Evolutionary conservation across 2,888 invertebrate species (phyloP).

Genomic region (Oscheius myriophilus): DNA sequence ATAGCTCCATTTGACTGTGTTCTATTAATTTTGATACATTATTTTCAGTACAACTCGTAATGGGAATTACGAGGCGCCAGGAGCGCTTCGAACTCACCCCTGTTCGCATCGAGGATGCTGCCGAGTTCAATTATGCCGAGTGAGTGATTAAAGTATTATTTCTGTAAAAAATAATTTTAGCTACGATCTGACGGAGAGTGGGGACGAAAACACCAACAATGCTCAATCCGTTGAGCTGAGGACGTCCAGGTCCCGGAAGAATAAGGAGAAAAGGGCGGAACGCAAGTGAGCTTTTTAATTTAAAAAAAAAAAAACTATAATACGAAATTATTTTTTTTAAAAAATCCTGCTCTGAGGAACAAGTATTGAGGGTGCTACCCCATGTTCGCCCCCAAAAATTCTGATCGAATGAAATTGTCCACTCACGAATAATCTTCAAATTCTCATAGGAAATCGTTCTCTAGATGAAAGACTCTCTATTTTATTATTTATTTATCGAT

Average conservation of each 20-base stretch:
- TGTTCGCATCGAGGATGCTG: constrained; percentile 56
- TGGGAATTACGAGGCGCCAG: constrained; percentile 50
- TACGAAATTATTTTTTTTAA: no score
- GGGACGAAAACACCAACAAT: constrained; percentile 12
- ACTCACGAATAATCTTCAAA: no score
- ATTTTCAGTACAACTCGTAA: constrained; percentile 18
- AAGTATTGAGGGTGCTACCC: no score
- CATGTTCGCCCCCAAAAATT: no score
- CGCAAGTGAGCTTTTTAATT: constrained; percentile 22
- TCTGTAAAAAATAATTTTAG: constrained; percentile 32
- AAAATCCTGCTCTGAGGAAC: no score
- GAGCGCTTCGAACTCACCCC: constrained; percentile 39
- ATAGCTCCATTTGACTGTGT: neutral
- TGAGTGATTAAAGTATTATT: constrained; percentile 36
- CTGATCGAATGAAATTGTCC: no score
- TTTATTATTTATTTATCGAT: neutral
- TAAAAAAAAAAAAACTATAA: no score
- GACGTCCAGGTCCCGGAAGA: constrained; percentile 22
- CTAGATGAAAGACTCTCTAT: no score
- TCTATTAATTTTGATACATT: neutral
- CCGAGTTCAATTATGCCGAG: constrained; percentile 59
- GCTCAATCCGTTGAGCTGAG: neutral
- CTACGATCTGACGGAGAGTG: constrained; percentile 50
- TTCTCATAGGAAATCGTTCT: no score
- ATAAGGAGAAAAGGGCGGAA: constrained; percentile 33